Evolutionary conservation across 2,888 invertebrate species (phyloP), one percentile per base, ranked within the genome.

Genomic region (Chromoteleia sp.): DNA sequence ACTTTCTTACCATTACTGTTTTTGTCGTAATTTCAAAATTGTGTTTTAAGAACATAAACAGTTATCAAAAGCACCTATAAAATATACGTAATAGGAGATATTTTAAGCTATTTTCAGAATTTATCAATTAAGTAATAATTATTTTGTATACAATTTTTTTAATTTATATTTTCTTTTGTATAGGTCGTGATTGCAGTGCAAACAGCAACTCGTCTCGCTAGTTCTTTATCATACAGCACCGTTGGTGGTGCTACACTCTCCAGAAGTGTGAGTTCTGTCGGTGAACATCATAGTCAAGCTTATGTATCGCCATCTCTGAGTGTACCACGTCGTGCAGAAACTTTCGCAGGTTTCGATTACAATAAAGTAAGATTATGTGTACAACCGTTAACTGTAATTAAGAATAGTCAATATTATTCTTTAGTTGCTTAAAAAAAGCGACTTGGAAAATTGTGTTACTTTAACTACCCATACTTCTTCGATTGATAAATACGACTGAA

Each of bases 281-380:
- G 98, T 3, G 98, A 98, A 92, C 95, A 97, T 63, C 97, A 98
- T 87, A 97, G 97, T 87, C 95, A 95, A 21, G 94, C 96, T 0
- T 98, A 97, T 91, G 95, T 96, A 81, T 96, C 97, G 25, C 96
- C 97, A 12, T 96, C 96, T 36, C 92, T 98, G 81, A 90, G 89
- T 50, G 87, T 91, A 25, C 98, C 98, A 14, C 96, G 98, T 86
- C 94, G 98, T 29, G 98, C 98, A 0, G 98, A 98, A 92, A 98
- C 98, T 2, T 99, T 98, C 92, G 98, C 98, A 0, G 98, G 98
- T 6, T 98, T 98, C 89, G 98, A 98, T 92, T 92, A 92, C 83
- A 92, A 88, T 82, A 91, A 89, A 85, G 92, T 89, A 86, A 45
- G n/a, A n/a, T n/a, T n/a, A n/a, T n/a, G n/a, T n/a, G n/a, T n/a